These are phyloP conservation scores for Myotis vivesi DNA, from an alignment of 2,797 vertebrate genomes.

Conservation along the genomic window DNA sequence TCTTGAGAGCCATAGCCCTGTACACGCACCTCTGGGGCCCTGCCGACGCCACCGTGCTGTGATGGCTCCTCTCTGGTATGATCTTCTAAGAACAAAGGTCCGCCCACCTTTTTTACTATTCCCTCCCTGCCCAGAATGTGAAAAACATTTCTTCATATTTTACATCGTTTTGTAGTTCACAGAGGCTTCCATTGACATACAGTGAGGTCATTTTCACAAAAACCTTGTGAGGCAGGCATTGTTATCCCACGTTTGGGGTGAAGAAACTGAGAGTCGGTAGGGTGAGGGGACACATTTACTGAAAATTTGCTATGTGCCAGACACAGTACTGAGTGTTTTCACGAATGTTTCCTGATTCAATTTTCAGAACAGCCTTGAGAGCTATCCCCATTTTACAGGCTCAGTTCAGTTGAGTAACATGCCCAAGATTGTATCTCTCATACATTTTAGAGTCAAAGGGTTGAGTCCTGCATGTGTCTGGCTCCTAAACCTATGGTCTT, in stretches of 20 bases:
- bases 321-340: not conserved
- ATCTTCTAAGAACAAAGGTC: not conserved
- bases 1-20: not conserved
- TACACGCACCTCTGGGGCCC: not conserved
- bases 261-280: not conserved
- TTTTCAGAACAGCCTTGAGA: not conserved
- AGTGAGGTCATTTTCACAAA: not conserved
- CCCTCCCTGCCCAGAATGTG: not conserved
- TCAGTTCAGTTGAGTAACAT: not conserved
- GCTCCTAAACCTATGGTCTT: not conserved
- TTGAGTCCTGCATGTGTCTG: not conserved
- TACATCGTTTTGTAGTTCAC: not conserved
- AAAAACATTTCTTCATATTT: not conserved
- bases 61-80: not conserved
- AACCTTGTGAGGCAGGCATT: not conserved
- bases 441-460: not conserved
- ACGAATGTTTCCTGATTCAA: not conserved
- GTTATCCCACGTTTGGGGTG: not conserved
- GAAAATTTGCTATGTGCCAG: not conserved
- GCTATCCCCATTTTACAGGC: not conserved
- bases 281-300: not conserved
- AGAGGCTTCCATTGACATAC: not conserved
- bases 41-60: fast-evolving
- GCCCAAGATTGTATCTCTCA: not conserved
- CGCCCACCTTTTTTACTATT: not conserved